phyloP scores from a whole-genome alignment of 2,888 invertebrate species.

The Nephrotoma flavescens region DNA sequence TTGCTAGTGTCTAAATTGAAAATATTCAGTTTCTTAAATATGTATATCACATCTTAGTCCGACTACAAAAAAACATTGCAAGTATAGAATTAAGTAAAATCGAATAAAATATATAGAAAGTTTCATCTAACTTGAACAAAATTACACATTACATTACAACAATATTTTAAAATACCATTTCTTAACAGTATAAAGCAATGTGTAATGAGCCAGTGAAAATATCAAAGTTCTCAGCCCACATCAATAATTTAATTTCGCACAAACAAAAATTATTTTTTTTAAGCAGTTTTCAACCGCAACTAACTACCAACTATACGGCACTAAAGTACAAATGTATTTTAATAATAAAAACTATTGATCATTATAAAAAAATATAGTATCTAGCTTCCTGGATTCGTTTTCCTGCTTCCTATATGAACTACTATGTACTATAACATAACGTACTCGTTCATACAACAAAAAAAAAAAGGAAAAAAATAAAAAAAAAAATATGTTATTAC shows the following conservation, averaged over 20 bases:
- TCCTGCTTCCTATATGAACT: neutral
- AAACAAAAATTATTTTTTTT: neutral
- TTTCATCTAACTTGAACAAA: too few species aligned
- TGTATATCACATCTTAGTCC: too few species aligned
- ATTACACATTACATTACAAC: too few species aligned
- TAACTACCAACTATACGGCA: neutral
- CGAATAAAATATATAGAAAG: too few species aligned
- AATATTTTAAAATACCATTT: too few species aligned
- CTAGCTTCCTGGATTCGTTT: neutral
- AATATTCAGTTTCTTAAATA: too few species aligned
- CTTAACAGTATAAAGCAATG: neutral
- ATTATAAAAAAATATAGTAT: neutral
- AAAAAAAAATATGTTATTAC: neutral
- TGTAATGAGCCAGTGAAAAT: neutral
- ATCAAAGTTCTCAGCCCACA: neutral
- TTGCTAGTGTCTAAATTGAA: too few species aligned
- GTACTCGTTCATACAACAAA: neutral
- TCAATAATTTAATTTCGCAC: neutral
- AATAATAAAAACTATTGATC: neutral
- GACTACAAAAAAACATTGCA: too few species aligned
- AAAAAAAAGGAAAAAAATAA: neutral
- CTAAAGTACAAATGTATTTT: neutral
- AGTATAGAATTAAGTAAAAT: too few species aligned
- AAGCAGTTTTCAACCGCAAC: neutral
- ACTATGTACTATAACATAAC: neutral